These are phyloP conservation scores for Plectrocnemia conspersa DNA, from an alignment of 1,140 invertebrate species.

Conservation along the genomic window DNA sequence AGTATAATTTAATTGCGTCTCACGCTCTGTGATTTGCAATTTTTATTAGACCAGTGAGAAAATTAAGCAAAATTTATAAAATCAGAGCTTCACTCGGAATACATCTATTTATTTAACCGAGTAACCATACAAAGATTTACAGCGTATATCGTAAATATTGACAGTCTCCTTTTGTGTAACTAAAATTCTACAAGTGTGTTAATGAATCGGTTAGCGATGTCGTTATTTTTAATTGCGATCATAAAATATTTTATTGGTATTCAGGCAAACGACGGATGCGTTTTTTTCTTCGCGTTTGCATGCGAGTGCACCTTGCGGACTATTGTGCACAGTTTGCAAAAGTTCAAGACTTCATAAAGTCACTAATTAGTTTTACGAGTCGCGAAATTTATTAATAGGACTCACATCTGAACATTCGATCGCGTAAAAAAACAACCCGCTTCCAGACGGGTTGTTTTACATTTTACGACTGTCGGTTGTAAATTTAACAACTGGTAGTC, in stretches of 20 bases:
- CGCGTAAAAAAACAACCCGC: background rate
- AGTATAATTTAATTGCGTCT: too few species aligned
- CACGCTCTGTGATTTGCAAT: too few species aligned
- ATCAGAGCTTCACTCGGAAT: too few species aligned
- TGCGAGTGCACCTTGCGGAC: background rate
- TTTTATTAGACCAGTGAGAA: too few species aligned
- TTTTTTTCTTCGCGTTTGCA: background rate
- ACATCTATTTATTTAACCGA: too few species aligned
- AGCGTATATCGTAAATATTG: constrained; percentile 4
- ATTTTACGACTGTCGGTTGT: constrained; percentile 28
- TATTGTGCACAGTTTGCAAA: background rate
- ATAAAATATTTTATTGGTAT: constrained; percentile 27
- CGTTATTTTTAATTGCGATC: constrained; percentile 31
- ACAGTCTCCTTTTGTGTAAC: background rate
- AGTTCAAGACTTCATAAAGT: constrained; percentile 10
- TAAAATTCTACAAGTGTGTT: constrained; percentile 13
- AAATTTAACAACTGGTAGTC: constrained; percentile 19
- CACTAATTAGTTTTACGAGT: background rate
- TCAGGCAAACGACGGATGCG: constrained; percentile 3
- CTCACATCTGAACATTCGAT: background rate
- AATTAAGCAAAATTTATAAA: too few species aligned
- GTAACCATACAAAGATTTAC: background rate
- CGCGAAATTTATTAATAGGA: background rate
- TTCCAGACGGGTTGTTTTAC: constrained; percentile 29
- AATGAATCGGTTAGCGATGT: constrained; percentile 27